Conservation (phyloP, 2,113 vertebrate species). For the Riparia riparia region DNA sequence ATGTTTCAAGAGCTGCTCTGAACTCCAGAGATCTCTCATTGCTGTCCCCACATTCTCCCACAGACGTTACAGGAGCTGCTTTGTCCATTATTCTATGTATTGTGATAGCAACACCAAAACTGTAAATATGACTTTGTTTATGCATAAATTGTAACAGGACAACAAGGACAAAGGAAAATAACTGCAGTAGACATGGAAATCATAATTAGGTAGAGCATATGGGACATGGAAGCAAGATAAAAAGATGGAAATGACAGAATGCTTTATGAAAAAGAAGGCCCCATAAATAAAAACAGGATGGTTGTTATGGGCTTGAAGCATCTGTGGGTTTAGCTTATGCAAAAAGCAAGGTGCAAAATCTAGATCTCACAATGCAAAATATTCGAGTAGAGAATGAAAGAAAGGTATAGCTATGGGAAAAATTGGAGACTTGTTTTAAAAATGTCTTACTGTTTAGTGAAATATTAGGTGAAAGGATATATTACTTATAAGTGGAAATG, state of each 20-base stretch:
- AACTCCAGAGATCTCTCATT: no score
- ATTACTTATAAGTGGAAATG: not conserved
- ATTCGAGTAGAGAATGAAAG: not conserved
- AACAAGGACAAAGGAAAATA: not conserved
- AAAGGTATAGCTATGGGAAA: not conserved
- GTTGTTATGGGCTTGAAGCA: not conserved
- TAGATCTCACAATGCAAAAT: not conserved
- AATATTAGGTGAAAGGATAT: not conserved
- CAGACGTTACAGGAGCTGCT: not conserved
- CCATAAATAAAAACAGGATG: not conserved
- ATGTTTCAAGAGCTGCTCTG: no score
- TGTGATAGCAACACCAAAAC: not conserved
- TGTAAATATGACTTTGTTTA: not conserved
- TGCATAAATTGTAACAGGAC: not conserved
- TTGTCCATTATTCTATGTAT: not conserved
- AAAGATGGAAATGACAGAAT: not conserved
- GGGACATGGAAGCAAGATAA: not conserved
- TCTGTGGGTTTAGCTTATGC: not conserved
- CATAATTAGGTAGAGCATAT: not conserved
- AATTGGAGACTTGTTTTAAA: not conserved
- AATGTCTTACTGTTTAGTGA: not conserved
- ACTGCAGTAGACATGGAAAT: accelerated
- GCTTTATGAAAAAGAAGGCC: not conserved
- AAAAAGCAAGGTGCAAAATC: not conserved
- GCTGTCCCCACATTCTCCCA: no score